These are phyloP conservation scores for Lochmaea capreae DNA, from an alignment of 2,888 invertebrate species.

Conservation along the genomic window DNA sequence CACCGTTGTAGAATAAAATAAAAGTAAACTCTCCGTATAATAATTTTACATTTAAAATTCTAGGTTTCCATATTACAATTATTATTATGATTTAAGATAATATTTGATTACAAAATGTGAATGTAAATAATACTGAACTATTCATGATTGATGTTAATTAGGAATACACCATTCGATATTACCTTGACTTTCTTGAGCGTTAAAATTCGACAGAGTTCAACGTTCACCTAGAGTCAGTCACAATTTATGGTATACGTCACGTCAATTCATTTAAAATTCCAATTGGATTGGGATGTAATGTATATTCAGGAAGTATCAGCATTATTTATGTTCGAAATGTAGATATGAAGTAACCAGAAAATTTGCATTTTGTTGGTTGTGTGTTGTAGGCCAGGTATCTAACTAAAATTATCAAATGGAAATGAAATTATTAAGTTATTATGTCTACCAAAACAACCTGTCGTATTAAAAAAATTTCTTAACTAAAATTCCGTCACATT, in stretches of 20 bases:
- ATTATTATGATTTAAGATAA: no score
- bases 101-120: neutral
- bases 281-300: conserved; percentile 14
- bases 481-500: no score
- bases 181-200: conserved; percentile 4
- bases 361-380: neutral
- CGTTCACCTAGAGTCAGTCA: conserved; percentile 15
- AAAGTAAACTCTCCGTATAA: no score
- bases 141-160: neutral
- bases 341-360: conserved; percentile 1
- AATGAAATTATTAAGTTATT: no score
- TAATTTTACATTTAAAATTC: no score
- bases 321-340: conserved; percentile 10
- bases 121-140: neutral
- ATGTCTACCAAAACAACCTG: no score
- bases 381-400: neutral
- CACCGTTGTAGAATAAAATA: no score
- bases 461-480: no score
- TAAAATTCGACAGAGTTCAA: conserved; percentile 2
- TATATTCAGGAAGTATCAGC: conserved; percentile 15
- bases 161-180: neutral
- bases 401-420: neutral
- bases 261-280: conserved; percentile 16
- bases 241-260: neutral
- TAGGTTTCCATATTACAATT: no score